Evolutionary conservation across 2,888 invertebrate genomes (phyloP).

Genomic region (Parascotia fuliginaria): DNA sequence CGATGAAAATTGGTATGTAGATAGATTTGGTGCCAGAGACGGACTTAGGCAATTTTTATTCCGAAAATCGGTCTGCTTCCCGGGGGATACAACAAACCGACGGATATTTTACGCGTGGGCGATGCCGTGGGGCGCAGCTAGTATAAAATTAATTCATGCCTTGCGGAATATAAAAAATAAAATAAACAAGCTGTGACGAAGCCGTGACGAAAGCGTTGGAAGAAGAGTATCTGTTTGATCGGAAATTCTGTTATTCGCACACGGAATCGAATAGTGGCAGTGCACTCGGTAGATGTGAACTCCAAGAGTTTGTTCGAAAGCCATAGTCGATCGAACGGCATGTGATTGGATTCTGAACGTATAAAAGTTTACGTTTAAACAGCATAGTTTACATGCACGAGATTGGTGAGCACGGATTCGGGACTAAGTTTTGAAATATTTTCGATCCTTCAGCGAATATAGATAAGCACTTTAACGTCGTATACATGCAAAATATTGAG

Average conservation of each 20-base stretch:
- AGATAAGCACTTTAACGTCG: conserved; percentile 12
- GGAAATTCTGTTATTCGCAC: conserved; percentile 78
- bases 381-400: conserved; percentile 56
- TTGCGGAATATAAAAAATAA: conserved; percentile 49
- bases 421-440: conserved; percentile 36
- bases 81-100: no score
- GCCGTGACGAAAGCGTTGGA: conserved; percentile 52
- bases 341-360: conserved; percentile 71
- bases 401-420: conserved; percentile 21
- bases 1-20: no score
- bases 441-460: conserved; percentile 24
- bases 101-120: no score
- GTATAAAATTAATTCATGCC: conserved; percentile 43
- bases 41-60: no score
- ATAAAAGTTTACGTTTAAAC: conserved; percentile 71
- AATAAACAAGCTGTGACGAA: conserved; percentile 64
- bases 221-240: conserved; percentile 61
- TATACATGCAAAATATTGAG: conserved; percentile 11
- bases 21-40: no score
- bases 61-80: no score
- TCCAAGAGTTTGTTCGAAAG: conserved; percentile 59
- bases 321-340: conserved; percentile 58
- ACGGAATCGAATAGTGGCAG: conserved; percentile 73
- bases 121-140: no score
- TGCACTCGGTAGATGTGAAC: conserved; percentile 58